phyloP scores from a whole-genome alignment of 2,113 vertebrate species.

The Nerophis lumbriciformis region DNA sequence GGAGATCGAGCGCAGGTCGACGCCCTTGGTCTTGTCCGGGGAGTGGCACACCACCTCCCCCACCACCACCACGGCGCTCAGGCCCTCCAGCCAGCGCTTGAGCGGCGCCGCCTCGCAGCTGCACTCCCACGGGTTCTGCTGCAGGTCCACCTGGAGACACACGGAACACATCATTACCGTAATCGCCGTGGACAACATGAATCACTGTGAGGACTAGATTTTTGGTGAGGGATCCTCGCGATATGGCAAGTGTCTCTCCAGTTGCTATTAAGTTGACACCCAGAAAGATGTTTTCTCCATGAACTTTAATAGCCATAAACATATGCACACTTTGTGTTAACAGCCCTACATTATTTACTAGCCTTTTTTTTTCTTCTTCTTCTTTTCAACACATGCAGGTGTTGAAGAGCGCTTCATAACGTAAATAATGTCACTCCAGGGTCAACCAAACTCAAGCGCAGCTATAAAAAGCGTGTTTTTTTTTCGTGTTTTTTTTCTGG shows the following conservation, averaged over 20 bases:
- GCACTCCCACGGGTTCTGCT: slow-evolving; percentile 97
- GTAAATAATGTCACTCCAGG: slow-evolving; percentile 33
- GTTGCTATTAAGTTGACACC: slow-evolving; percentile 34
- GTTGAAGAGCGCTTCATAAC: slow-evolving; percentile 25
- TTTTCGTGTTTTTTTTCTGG: neutral
- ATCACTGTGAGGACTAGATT: slow-evolving; percentile 17
- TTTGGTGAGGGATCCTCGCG: slow-evolving; percentile 8
- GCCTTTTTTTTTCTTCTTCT: neutral
- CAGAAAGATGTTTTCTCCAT: slow-evolving; percentile 36
- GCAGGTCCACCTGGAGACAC: slow-evolving; percentile 87
- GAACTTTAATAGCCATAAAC: slow-evolving; percentile 16
- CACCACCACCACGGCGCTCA: slow-evolving; percentile 90
- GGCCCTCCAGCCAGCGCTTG: slow-evolving; percentile 95
- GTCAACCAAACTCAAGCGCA: slow-evolving; percentile 7
- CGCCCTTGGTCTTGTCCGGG: slow-evolving; percentile 80
- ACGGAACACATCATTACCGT: slow-evolving; percentile 37
- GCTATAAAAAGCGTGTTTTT: neutral
- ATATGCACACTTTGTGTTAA: slow-evolving; percentile 11
- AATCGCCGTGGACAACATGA: slow-evolving; percentile 26
- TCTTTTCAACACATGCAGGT: neutral
- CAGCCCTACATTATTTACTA: neutral
- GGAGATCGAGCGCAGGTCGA: slow-evolving; percentile 83
- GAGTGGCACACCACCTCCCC: slow-evolving; percentile 89
- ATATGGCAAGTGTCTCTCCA: slow-evolving; percentile 13
- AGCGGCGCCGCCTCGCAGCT: slow-evolving; percentile 88